phyloP scores from a whole-genome alignment of 2,797 vertebrate species.

The Emys orbicularis region DNA sequence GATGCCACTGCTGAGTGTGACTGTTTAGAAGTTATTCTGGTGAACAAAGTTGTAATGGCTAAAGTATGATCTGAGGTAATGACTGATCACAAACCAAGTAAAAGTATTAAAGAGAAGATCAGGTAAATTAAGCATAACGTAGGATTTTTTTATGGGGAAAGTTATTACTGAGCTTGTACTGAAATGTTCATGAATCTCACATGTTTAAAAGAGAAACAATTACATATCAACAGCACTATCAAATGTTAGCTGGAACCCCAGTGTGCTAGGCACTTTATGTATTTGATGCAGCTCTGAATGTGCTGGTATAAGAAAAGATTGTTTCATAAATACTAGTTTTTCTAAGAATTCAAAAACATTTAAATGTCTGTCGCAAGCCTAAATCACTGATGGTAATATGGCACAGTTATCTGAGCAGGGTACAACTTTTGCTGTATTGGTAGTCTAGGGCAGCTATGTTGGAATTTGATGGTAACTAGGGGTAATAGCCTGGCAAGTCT shows the following conservation, averaged over 20 bases:
- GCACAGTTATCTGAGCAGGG: fast-evolving
- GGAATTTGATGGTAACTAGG: not conserved
- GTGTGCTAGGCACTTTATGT: not conserved
- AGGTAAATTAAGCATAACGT: not conserved
- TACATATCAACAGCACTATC: fast-evolving
- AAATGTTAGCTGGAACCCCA: not conserved
- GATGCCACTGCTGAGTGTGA: fast-evolving
- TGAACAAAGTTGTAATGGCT: not conserved
- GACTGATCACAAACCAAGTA: not conserved
- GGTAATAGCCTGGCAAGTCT: not conserved
- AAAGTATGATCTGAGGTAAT: not conserved
- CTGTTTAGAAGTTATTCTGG: not conserved
- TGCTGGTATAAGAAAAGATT: not conserved
- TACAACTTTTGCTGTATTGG: not conserved
- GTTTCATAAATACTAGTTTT: not conserved
- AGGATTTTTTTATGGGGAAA: not conserved
- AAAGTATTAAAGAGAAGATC: not conserved
- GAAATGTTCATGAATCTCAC: not conserved
- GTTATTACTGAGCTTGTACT: not conserved
- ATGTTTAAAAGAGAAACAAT: not conserved
- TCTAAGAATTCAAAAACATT: not conserved
- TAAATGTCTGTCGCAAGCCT: not conserved
- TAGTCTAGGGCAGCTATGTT: not conserved
- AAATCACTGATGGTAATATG: not conserved
- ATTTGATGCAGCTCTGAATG: not conserved